Base-by-base conservation (phyloP, 2,888 invertebrate genomes). In the Cryptosula pallasiana region DNA sequence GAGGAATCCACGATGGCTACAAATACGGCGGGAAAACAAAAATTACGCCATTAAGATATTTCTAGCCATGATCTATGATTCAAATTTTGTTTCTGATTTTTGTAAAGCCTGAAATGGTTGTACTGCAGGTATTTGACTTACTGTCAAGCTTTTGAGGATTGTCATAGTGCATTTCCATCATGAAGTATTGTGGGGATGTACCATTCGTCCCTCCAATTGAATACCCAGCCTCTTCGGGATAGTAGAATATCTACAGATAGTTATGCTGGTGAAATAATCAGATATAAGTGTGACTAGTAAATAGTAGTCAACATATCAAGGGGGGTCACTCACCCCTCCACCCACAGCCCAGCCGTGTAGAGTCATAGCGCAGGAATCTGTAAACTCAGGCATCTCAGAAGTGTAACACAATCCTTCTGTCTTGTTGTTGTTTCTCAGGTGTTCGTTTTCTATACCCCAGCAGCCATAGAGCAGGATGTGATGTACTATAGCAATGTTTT, bases 381-480 rank as follows among this genome's bases (percentile, higher is more conserved):
- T 92, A 77, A 91, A 90, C 23, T 88, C 87, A 0, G 93, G 93
- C 85, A 92, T 90, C 76, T 90, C 90, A 5, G 90, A 89, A 35
- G 91, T 91, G 79, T 88, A 88, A 79, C 90, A 92, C 84, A 82
- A 75, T 0, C 75, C 75, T 87, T 83, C 79, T 23, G 55, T 76
- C 73, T 54, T 72, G 29, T 70, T 72, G 1, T 73, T n/a, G 54
- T 75, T 73, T 0, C 71, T 71, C 9, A 72, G 72, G 54, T 75
- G 74, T 90, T 83, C 86, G 88, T 23, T 88, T 88, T 5, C 74
- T 16, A 32, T 35, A 23, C 35, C 58, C 0, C 76, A 89, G 80
- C 94, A 95, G 81, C 93, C 93, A 83, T 93, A 94, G 63, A 95
- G 83, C 69, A 94, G 89, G 89, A 94, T 91, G 81, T 94, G 94